A percentile compares a stretch with the other conserved stretches of the same genome.
These are phyloP conservation scores for Lipophrys pholis DNA, from an alignment of 2,113 vertebrate genomes.

Conservation along the genomic window DNA sequence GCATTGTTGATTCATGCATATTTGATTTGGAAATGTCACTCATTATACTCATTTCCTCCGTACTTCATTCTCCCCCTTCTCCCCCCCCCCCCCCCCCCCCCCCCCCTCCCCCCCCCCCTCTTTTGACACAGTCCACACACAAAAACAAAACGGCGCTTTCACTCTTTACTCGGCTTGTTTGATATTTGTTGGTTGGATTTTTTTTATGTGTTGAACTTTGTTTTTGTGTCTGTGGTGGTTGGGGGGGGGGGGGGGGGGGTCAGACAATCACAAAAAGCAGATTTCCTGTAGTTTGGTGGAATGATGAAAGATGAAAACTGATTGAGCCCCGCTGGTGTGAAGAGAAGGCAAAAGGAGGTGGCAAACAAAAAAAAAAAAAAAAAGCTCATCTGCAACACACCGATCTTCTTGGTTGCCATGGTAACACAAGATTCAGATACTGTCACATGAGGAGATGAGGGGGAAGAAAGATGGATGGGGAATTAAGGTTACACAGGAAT, in stretches of 20 bases:
- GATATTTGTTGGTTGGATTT: conserved; percentile 5
- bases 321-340: neutral
- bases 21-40: conserved; percentile 79
- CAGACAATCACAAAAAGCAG: neutral
- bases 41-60: conserved; percentile 67
- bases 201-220: conserved; percentile 1
- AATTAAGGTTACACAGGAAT: neutral
- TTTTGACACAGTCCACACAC: conserved; percentile 39
- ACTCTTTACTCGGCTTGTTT: conserved; percentile 21
- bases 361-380: neutral
- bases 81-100: conserved; percentile 11
- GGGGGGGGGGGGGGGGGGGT: too few relatives aligned
- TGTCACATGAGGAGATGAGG: conserved; percentile 18
- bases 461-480: neutral
- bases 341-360: conserved; percentile 6
- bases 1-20: conserved; percentile 77
- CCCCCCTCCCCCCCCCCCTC: conserved; percentile 24
- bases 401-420: conserved; percentile 61
- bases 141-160: conserved; percentile 40
- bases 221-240: too few relatives aligned
- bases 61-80: conserved; percentile 26
- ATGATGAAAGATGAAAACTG: conserved; percentile 35
- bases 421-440: conserved; percentile 55
- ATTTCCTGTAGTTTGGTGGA: conserved; percentile 19
- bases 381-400: conserved; percentile 1